phyloP scores from a whole-genome alignment of 1,140 invertebrate genomes.

The Rhopalosiphum maidis region DNA sequence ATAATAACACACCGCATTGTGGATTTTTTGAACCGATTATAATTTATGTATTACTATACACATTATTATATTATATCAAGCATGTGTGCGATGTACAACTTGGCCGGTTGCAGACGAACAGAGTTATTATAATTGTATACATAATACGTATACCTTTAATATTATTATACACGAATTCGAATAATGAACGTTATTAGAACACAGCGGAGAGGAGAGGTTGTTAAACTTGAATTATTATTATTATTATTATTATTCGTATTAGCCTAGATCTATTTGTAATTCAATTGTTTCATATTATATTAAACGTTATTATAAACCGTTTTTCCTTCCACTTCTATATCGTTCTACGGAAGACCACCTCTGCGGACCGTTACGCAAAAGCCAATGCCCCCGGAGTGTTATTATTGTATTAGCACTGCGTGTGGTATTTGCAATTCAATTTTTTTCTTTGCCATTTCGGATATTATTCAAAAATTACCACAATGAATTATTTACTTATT shows the following conservation, averaged over 20 bases:
- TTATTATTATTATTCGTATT: neutral
- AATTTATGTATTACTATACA: neutral
- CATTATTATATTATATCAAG: neutral
- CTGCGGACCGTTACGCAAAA: conserved; percentile 10
- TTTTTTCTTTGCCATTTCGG: neutral
- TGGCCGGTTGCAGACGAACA: neutral
- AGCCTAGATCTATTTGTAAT: neutral
- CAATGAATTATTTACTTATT: conserved; percentile 44
- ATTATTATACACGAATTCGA: neutral
- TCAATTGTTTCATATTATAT: neutral
- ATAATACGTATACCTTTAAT: neutral
- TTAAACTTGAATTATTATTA: conserved; percentile 31
- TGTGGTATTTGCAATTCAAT: neutral
- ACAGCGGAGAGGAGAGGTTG: neutral
- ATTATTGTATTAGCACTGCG: neutral
- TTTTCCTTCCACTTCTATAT: neutral
- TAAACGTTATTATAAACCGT: conserved; percentile 25
- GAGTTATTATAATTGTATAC: no score
- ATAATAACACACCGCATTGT: neutral
- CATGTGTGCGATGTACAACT: neutral
- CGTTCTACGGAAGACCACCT: neutral
- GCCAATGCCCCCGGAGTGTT: neutral
- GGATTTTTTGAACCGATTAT: neutral
- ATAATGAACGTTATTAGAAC: conserved; percentile 8
- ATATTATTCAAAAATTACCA: conserved; percentile 43